phyloP scores from a whole-genome alignment of 2,888 invertebrate species.

The Caenorhabditis auriculariae region DNA sequence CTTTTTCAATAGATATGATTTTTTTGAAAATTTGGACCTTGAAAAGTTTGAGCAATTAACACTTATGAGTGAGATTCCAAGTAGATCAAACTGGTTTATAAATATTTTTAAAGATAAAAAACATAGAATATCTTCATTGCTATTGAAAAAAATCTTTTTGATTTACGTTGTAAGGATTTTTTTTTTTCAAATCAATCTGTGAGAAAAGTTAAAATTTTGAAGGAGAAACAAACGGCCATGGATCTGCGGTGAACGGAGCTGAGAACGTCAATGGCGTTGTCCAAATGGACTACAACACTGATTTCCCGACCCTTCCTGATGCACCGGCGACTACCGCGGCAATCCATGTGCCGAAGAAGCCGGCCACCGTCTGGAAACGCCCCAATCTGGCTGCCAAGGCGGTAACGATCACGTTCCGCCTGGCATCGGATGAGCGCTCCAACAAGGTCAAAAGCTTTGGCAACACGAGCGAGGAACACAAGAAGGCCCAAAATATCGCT shows the following conservation, averaged over 20 bases:
- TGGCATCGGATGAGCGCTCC: constrained; percentile 57
- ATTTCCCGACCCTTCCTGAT: constrained; percentile 58
- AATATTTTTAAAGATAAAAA: too few species aligned
- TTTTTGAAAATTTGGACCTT: too few species aligned
- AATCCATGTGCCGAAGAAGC: constrained; percentile 13
- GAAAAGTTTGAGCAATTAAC: too few species aligned
- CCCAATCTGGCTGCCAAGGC: constrained; percentile 28
- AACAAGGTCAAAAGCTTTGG: constrained; percentile 42
- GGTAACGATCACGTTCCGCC: constrained; percentile 23
- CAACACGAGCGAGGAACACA: constrained; percentile 51
- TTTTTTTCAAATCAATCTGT: neutral
- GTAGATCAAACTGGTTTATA: too few species aligned
- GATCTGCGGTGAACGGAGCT: neutral
- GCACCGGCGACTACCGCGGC: constrained; percentile 25
- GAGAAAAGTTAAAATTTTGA: neutral
- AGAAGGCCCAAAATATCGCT: constrained; percentile 52
- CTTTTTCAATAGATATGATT: too few species aligned
- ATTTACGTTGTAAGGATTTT: too few species aligned
- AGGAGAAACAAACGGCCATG: constrained; percentile 23
- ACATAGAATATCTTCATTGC: too few species aligned
- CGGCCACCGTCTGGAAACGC: constrained; percentile 28
- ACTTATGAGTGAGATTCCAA: too few species aligned
- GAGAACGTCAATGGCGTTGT: constrained; percentile 5
- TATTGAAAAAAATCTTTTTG: too few species aligned
- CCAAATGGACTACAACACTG: constrained; percentile 49